These are phyloP conservation scores for Dione vanillae DNA, from an alignment of 2,888 invertebrate genomes.

Conservation along the genomic window DNA sequence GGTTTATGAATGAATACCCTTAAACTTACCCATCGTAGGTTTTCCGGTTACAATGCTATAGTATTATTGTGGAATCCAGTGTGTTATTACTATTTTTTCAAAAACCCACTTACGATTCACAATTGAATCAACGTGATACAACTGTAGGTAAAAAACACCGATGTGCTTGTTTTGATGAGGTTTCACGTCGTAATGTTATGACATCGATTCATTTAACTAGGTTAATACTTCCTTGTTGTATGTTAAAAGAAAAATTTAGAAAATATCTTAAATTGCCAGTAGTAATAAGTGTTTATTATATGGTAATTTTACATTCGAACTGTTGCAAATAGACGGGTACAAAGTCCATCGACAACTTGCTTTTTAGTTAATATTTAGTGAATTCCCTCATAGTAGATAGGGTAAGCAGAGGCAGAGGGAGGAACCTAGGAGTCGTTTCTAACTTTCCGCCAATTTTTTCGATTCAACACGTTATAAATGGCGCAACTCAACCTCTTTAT, in stretches of 20 bases:
- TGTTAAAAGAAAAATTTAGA: slow-evolving; percentile 8
- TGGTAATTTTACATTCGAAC: too few relatives aligned
- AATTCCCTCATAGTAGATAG: too few relatives aligned
- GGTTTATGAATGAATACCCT: slow-evolving; percentile 11
- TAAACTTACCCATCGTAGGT: not conserved
- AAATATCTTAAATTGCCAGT: not conserved
- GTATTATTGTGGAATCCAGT: not conserved
- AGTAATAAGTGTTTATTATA: not conserved
- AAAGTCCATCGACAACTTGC: too few relatives aligned
- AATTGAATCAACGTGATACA: slow-evolving; percentile 17
- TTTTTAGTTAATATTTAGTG: too few relatives aligned
- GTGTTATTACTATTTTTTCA: not conserved
- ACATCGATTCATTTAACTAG: slow-evolving; percentile 35
- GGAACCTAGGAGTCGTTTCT: too few relatives aligned
- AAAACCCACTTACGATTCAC: slow-evolving; percentile 7
- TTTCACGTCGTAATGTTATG: slow-evolving; percentile 41
- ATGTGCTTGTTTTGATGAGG: slow-evolving; percentile 37
- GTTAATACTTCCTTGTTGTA: slow-evolving; percentile 31
- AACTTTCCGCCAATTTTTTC: too few relatives aligned
- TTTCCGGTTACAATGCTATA: slow-evolving; percentile 12
- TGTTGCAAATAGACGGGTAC: too few relatives aligned
- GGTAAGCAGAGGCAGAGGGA: too few relatives aligned
- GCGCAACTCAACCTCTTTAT: too few relatives aligned
- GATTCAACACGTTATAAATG: too few relatives aligned
- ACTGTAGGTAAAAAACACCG: slow-evolving; percentile 17